Percentiles rank a stretch among this genome's conserved stretches.
Conservation (phyloP, 2,797 vertebrate species). For the Siniperca obscura region DNA sequence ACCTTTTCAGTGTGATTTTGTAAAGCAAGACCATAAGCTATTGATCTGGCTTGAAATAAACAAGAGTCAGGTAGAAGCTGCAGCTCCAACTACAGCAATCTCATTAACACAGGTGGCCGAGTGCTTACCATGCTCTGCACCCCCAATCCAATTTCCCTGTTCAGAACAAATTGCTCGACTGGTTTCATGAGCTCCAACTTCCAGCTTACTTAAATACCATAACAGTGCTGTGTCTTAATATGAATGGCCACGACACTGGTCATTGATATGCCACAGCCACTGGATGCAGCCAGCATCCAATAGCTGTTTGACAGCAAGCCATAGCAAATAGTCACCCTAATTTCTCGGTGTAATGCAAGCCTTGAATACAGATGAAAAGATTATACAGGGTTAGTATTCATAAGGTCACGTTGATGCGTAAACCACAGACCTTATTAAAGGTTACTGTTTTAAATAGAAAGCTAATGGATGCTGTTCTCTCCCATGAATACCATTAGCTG, state of each 20-base stretch:
- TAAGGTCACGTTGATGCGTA: conserved; percentile 64
- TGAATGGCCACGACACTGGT: background rate
- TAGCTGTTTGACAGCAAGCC: conserved; percentile 43
- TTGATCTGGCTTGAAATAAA: conserved; percentile 70
- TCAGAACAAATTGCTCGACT: conserved; percentile 29
- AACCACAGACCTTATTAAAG: conserved; percentile 70
- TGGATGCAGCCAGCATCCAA: conserved; percentile 9
- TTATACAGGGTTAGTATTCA: conserved; percentile 72
- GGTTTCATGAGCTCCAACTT: conserved; percentile 46
- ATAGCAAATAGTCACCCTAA: conserved; percentile 35
- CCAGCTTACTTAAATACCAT: conserved; percentile 37
- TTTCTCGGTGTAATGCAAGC: conserved; percentile 27
- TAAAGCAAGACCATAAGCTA: conserved; percentile 62
- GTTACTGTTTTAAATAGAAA: conserved; percentile 71
- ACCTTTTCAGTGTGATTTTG: conserved; percentile 64
- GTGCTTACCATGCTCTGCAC: conserved; percentile 13
- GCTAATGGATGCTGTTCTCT: conserved; percentile 67
- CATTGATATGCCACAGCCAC: conserved; percentile 22
- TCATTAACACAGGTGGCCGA: conserved; percentile 60
- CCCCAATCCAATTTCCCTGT: conserved; percentile 49
- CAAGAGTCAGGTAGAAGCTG: conserved; percentile 52
- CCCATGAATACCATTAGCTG: conserved; percentile 72
- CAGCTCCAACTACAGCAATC: conserved; percentile 52
- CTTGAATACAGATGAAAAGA: conserved; percentile 68
- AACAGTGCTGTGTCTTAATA: conserved; percentile 5